Evolutionary conservation across 2,797 vertebrate genomes (phyloP).

Genomic region (Pampus argenteus): DNA sequence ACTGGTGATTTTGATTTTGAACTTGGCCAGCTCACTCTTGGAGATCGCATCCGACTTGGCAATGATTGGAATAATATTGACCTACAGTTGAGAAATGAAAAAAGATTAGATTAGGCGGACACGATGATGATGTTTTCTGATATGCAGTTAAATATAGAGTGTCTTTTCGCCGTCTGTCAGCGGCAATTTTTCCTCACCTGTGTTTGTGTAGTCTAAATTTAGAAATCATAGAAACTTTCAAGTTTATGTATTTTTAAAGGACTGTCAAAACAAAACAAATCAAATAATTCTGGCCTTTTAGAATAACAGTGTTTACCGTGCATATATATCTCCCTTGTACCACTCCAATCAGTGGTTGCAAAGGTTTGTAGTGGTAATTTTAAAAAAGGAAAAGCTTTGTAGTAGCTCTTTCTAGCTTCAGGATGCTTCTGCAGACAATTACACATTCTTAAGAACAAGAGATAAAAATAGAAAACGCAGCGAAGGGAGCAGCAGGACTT

Average conservation of each 20-base stretch:
- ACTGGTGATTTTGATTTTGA: slow-evolving; percentile 99
- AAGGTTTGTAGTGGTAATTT: neutral
- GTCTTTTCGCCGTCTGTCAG: slow-evolving; percentile 2
- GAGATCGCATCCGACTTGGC: slow-evolving; percentile 98
- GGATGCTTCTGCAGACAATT: slow-evolving; percentile 34
- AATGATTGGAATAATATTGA: slow-evolving; percentile 98
- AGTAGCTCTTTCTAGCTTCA: slow-evolving; percentile 13
- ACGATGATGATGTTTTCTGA: slow-evolving; percentile 25
- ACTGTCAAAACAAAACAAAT: neutral
- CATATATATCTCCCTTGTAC: neutral
- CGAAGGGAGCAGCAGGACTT: slow-evolving; percentile 41
- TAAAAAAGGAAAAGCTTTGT: neutral
- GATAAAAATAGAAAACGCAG: slow-evolving; percentile 57
- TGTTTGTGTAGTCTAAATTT: slow-evolving; percentile 19
- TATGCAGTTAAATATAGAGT: slow-evolving; percentile 37
- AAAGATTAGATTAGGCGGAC: neutral
- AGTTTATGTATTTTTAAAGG: neutral
- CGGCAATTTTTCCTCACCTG: slow-evolving; percentile 7
- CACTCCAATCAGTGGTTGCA: neutral
- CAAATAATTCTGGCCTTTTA: neutral
- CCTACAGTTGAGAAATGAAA: slow-evolving; percentile 78
- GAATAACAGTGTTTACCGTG: neutral
- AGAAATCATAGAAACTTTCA: neutral
- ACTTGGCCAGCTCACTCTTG: slow-evolving; percentile 97
- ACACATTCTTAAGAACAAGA: slow-evolving; percentile 38